Base-by-base conservation (phyloP, 2,113 vertebrate genomes). In the Loxodonta africana region DNA sequence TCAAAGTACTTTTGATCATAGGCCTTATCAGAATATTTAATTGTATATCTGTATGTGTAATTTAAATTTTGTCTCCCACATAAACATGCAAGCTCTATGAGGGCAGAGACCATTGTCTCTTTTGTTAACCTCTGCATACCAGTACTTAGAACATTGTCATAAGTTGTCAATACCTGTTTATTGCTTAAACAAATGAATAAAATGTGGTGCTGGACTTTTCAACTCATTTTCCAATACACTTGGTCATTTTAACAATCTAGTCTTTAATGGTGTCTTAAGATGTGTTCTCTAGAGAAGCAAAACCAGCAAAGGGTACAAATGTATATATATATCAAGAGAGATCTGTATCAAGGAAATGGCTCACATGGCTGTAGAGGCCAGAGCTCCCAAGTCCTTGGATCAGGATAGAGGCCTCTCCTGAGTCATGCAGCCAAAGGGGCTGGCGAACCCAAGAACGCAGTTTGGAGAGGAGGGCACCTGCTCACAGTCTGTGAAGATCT, bases 181-280 rank as follows among this genome's bases (percentile, higher is more conserved):
- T 26, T 95, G 7, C 8, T 90, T 93, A 46, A 21, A 95, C 51
- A 78, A 91, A 82, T 93, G 53, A 21, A 95, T 60, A 78, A 91
- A 82, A 71, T 83, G 41, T 87, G 0, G 0, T 74, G 7, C 62
- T 73, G 15, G 6, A 91, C n/a, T 71, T 95, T 88, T 93, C 48
- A 67, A 84, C 18, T 90, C 91, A 62, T 91, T 12, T 63, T 74
- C 41, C 2, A n/a, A 37, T 83, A 65, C 90, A 80, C 76, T 71
- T 51, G 21, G 20, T 73, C 46, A 1, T 88, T 25, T 57, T 57
- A 88, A 17, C 37, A 71, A 48, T 74, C 30, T 92, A 74, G 44
- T 86, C 4, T 89, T 30, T 85, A 90, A 87, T 74, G 37, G 37
- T 37, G 37, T 37, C 37, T 37, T 37, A 37, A 37, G 37, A 37